These are phyloP conservation scores for Drosophila serrata DNA, from an alignment of 1,140 invertebrate genomes.

Conservation along the genomic window DNA sequence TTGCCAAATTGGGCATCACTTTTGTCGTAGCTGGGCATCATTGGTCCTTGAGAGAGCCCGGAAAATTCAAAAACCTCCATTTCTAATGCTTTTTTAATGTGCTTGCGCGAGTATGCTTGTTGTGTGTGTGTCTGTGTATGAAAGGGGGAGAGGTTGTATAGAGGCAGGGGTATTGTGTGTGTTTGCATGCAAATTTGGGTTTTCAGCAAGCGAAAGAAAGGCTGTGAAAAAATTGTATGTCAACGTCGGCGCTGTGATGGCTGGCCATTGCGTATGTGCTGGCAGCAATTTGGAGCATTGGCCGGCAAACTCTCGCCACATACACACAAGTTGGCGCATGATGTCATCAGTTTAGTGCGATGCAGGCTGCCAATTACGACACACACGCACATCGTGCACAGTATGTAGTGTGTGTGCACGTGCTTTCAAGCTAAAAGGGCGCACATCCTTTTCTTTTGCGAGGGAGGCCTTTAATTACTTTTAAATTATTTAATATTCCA, in stretches of 20 bases:
- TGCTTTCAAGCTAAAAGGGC: slow-evolving; percentile 1
- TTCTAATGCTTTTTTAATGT: background rate
- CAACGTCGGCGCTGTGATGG: slow-evolving; percentile 21
- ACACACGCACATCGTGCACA: slow-evolving; percentile 43
- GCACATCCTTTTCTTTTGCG: no score
- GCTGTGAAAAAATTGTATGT: slow-evolving; percentile 23
- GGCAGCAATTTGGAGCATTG: slow-evolving; percentile 47
- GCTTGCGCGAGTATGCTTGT: background rate
- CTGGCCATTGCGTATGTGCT: slow-evolving; percentile 40
- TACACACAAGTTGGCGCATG: slow-evolving; percentile 49
- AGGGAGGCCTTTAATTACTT: background rate
- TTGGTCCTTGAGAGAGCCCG: background rate
- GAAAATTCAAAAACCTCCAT: background rate
- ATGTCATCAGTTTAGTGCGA: slow-evolving; percentile 63
- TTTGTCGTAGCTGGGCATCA: slow-evolving; percentile 6
- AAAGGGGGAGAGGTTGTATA: background rate
- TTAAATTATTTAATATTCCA: background rate
- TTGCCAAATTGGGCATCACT: slow-evolving; percentile 6
- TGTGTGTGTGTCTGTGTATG: background rate
- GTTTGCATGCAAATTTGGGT: slow-evolving; percentile 24
- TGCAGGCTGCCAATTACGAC: slow-evolving; percentile 70
- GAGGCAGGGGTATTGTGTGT: background rate
- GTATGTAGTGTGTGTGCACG: slow-evolving; percentile 22
- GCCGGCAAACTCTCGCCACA: slow-evolving; percentile 17
- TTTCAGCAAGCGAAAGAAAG: slow-evolving; percentile 3